A percentile compares a stretch with the other conserved stretches of the same genome.
These are phyloP conservation scores for Forbesichthys agassizii DNA, from an alignment of 2,113 vertebrate species.

Conservation along the genomic window DNA sequence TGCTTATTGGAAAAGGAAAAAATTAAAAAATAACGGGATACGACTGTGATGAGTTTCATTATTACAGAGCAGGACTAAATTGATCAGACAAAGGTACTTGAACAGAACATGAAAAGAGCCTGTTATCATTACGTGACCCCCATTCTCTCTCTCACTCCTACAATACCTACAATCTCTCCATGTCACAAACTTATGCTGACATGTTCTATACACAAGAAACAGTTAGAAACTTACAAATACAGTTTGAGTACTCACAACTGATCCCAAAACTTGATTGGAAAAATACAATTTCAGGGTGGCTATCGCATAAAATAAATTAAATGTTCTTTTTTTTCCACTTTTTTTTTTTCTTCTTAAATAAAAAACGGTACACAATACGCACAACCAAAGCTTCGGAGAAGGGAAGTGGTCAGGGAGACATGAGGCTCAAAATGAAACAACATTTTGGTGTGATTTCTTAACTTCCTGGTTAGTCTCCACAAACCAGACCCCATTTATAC, in stretches of 20 bases:
- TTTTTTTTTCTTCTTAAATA: conserved; percentile 48
- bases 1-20: conserved; percentile 72
- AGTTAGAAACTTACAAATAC: conserved; percentile 64
- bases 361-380: conserved; percentile 68
- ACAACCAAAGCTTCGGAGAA: conserved; percentile 71
- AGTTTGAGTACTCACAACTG: conserved; percentile 54
- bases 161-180: conserved; percentile 33
- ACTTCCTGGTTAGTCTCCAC: conserved; percentile 63
- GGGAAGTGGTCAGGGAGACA: conserved; percentile 55
- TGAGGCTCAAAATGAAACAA: conserved; percentile 37
- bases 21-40: conserved; percentile 91
- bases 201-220: conserved; percentile 66
- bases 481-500: conserved; percentile 63
- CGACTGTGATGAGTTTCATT: conserved; percentile 54
- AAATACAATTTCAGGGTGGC: conserved; percentile 64
- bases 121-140: conserved; percentile 36
- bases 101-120: conserved; percentile 64
- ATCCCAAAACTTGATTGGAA: conserved; percentile 54
- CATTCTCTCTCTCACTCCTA: conserved; percentile 33
- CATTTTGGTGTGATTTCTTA: conserved; percentile 54
- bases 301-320: conserved; percentile 76
- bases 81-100: conserved; percentile 68
- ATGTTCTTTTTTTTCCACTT: conserved; percentile 48
- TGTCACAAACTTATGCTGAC: conserved; percentile 56
- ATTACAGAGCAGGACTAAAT: conserved; percentile 61